These are phyloP conservation scores for Hemicordylus capensis DNA, from an alignment of 2,113 vertebrate genomes.

Conservation along the genomic window DNA sequence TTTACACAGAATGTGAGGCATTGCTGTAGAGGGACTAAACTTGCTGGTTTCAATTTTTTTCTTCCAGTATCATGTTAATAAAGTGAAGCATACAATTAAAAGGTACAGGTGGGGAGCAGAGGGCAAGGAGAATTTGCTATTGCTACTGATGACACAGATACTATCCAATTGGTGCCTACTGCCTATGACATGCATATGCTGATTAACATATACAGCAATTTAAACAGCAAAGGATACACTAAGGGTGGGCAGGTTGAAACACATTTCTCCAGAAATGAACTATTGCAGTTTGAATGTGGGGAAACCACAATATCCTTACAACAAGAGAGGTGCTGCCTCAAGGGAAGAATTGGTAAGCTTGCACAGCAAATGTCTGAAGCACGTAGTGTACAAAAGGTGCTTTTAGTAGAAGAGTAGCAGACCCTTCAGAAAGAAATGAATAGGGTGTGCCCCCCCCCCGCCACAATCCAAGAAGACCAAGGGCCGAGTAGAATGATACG, in stretches of 20 bases:
- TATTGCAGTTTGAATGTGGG: neutral
- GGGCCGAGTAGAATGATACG: no score
- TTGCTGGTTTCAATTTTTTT: no score
- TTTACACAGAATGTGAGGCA: no score
- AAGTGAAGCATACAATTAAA: neutral
- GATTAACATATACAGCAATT: neutral
- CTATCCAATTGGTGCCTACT: neutral
- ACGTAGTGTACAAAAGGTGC: neutral
- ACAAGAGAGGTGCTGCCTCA: neutral
- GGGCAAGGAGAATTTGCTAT: neutral
- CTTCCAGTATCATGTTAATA: neutral
- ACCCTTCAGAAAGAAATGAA: neutral
- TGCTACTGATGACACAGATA: neutral
- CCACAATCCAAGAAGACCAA: neutral
- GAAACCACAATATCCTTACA: neutral
- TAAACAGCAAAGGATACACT: neutral
- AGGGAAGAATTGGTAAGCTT: neutral
- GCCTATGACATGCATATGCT: neutral
- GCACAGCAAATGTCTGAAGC: neutral
- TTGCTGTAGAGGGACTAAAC: no score
- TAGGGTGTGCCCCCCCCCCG: neutral
- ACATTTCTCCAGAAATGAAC: neutral
- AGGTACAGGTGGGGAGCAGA: neutral
- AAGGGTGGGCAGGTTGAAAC: neutral
- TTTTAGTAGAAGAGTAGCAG: fast-evolving